Conservation (phyloP, 2,113 vertebrate species). For the Typhlomys cinereus region DNA sequence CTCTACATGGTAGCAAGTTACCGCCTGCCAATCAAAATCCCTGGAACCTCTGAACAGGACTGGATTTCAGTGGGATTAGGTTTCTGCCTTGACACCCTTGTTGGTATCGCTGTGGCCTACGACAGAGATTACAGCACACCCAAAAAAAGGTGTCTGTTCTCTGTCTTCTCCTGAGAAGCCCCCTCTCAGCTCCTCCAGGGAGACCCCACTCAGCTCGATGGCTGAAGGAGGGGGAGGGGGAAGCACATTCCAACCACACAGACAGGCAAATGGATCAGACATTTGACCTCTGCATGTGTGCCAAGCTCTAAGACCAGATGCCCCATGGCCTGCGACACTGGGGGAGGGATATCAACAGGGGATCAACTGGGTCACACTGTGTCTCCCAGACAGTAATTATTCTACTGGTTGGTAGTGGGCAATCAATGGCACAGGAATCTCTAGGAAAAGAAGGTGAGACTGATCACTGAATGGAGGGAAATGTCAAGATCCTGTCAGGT, state of each 20-base stretch:
- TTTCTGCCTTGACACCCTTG: not conserved
- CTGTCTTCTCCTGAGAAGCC: not conserved
- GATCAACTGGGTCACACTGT: not conserved
- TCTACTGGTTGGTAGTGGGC: not conserved
- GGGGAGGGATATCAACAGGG: not conserved
- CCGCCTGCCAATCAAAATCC: too few relatives aligned
- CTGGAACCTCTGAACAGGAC: not conserved
- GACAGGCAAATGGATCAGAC: accelerated
- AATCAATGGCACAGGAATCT: not conserved
- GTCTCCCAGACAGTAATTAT: not conserved
- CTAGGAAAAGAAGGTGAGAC: not conserved
- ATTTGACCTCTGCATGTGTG: accelerated
- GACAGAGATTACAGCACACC: not conserved
- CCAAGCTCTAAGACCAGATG: not conserved
- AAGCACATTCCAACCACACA: not conserved
- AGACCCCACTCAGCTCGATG: not conserved
- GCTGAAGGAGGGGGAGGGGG: not conserved
- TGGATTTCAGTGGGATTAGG: not conserved
- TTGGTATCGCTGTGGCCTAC: not conserved
- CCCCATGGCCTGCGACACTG: accelerated
- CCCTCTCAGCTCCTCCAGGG: not conserved
- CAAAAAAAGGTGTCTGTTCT: too few relatives aligned
- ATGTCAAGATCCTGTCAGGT: not conserved
- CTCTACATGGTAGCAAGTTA: not conserved
- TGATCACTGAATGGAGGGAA: not conserved